Evolutionary conservation across 64 coral and sea anemone genomes (phyloP).

Genomic region (Montipora sp.): DNA sequence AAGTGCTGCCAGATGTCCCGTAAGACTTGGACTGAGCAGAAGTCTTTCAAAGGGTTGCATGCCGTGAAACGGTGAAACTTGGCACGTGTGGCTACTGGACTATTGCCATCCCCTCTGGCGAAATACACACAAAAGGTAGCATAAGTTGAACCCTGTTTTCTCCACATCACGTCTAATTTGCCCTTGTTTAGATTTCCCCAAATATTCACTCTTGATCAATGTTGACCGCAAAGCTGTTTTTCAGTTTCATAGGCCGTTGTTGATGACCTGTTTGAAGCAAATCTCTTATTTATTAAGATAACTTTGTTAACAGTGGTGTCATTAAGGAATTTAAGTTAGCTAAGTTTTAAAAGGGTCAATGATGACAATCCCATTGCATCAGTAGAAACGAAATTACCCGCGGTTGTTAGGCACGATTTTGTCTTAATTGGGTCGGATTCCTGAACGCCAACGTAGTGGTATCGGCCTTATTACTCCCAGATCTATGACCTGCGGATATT

Average conservation of each 20-base stretch:
- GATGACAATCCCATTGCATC: too few relatives aligned
- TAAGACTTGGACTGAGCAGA: not conserved
- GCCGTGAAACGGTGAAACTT: too few relatives aligned
- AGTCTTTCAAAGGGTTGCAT: not conserved
- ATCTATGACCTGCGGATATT: not conserved
- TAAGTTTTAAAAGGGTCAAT: not conserved
- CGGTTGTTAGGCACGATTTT: not conserved
- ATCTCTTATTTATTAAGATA: not conserved
- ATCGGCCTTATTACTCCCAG: not conserved
- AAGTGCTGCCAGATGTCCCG: not conserved
- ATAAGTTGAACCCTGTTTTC: not conserved
- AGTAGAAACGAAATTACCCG: too few relatives aligned
- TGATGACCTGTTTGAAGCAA: not conserved
- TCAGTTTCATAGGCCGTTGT: not conserved
- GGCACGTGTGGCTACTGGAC: too few relatives aligned
- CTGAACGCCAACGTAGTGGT: not conserved
- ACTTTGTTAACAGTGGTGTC: not conserved
- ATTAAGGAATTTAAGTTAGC: not conserved
- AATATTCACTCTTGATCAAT: not conserved
- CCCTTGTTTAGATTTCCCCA: conserved; percentile 38
- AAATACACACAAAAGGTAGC: not conserved
- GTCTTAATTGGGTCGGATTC: not conserved
- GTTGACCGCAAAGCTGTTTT: not conserved
- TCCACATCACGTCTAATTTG: not conserved
- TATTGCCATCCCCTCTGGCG: not conserved